Evolutionary conservation across 2,113 vertebrate species (phyloP).

Genomic region (Melanerpes formicivorus): DNA sequence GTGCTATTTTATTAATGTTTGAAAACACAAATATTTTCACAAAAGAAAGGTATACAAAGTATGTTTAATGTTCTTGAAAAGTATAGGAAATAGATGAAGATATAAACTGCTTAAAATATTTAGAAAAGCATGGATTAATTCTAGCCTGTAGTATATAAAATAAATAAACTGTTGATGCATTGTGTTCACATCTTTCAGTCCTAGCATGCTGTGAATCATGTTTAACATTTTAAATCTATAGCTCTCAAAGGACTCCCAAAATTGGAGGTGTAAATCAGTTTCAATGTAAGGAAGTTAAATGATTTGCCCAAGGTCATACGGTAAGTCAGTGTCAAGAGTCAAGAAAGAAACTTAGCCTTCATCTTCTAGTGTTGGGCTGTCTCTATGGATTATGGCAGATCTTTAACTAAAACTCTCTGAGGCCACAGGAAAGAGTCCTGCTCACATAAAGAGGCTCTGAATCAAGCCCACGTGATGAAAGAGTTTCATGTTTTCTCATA

Average conservation of each 20-base stretch:
- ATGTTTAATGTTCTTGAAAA: neutral
- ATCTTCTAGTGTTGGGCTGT: neutral
- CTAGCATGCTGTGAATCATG: neutral
- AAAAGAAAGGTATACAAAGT: neutral
- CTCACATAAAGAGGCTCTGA: neutral
- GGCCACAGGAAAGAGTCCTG: neutral
- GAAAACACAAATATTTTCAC: neutral
- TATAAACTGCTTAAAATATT: neutral
- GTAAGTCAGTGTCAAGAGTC: neutral
- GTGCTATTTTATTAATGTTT: neutral
- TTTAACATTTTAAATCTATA: conserved; percentile 1
- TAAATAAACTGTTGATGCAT: neutral
- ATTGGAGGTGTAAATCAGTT: neutral
- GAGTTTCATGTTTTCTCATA: neutral
- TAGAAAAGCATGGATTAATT: neutral
- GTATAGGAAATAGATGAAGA: neutral
- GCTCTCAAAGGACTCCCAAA: neutral
- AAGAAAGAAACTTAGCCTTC: neutral
- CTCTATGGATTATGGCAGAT: neutral
- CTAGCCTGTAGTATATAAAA: neutral
- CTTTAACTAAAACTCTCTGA: neutral
- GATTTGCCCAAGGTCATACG: neutral
- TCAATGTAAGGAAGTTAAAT: neutral
- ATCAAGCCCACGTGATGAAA: neutral
- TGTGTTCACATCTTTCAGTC: neutral